A percentile compares a stretch with the other conserved stretches of the same genome.
Conservation (phyloP, 2,888 invertebrate species). For the Neocrepidodera transversa region DNA sequence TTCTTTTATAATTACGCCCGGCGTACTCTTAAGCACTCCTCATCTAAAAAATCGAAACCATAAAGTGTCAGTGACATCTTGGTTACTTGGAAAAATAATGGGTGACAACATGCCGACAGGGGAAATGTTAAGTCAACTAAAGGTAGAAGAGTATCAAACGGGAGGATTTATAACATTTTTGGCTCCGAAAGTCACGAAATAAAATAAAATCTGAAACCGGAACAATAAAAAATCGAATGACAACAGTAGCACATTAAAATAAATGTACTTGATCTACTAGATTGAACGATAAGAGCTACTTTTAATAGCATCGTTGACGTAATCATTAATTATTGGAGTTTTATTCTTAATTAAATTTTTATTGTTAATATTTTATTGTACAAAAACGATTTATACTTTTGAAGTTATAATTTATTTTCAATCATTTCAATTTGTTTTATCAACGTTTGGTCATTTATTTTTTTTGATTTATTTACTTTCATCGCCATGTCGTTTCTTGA, state of each 20-base stretch:
- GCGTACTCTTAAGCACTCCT: slow-evolving; percentile 37
- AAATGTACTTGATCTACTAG: slow-evolving; percentile 41
- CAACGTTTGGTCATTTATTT: too few species aligned
- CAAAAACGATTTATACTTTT: too few species aligned
- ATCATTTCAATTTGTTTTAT: too few species aligned
- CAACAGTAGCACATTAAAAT: slow-evolving; percentile 43
- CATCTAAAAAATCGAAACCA: slow-evolving; percentile 38
- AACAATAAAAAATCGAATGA: slow-evolving; percentile 40
- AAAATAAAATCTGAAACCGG: slow-evolving; percentile 35
- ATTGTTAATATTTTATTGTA: too few species aligned
- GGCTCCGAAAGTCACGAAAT: slow-evolving; percentile 11
- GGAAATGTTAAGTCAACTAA: slow-evolving; percentile 42
- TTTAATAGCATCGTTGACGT: too few species aligned
- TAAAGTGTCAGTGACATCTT: slow-evolving; percentile 41
- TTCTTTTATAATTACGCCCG: not conserved
- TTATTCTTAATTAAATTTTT: too few species aligned
- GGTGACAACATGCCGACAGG: slow-evolving; percentile 37
- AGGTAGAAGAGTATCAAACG: slow-evolving; percentile 36
- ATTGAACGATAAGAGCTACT: too few species aligned
- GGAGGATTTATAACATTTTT: slow-evolving; percentile 44
- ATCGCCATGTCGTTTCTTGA: too few species aligned
- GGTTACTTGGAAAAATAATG: slow-evolving; percentile 45
- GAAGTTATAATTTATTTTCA: too few species aligned
- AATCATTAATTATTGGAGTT: too few species aligned
- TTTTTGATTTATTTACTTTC: too few species aligned